Conservation (phyloP, 1,140 invertebrate species). For the Pinna nobilis region DNA sequence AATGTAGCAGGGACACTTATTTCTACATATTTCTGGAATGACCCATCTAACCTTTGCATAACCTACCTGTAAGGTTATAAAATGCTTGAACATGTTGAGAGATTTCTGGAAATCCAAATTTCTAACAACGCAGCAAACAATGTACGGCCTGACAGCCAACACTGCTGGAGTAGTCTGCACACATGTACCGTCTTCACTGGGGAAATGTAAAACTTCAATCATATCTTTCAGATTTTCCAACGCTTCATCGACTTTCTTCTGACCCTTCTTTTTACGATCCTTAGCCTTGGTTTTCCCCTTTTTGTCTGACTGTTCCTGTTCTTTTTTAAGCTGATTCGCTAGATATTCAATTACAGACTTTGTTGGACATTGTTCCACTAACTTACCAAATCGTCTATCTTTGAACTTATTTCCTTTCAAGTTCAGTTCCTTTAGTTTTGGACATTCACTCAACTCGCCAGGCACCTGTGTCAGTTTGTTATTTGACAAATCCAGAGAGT, state of each 20-base stretch:
- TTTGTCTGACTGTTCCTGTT: constrained; percentile 75
- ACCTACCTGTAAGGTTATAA: constrained; percentile 84
- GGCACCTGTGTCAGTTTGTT: constrained; percentile 82
- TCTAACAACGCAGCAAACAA: constrained; percentile 84
- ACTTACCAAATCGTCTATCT: constrained; percentile 83
- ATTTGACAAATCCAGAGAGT: constrained; percentile 82
- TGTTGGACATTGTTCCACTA: constrained; percentile 75
- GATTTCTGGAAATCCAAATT: constrained; percentile 80
- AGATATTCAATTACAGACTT: constrained; percentile 71
- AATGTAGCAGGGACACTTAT: neutral
- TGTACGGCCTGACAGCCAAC: constrained; percentile 80
- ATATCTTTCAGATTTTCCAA: constrained; percentile 59
- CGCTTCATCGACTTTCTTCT: constrained; percentile 46
- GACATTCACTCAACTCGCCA: constrained; percentile 80
- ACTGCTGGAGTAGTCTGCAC: constrained; percentile 79
- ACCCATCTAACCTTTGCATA: neutral
- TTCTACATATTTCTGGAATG: too few relatives aligned
- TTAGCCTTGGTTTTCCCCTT: constrained; percentile 57
- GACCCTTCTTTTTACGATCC: constrained; percentile 58
- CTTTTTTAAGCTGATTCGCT: constrained; percentile 56
- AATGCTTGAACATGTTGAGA: constrained; percentile 82
- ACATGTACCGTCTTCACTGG: constrained; percentile 75
- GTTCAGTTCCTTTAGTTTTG: constrained; percentile 81
- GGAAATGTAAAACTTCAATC: constrained; percentile 78
- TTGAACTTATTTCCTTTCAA: constrained; percentile 83